Evolutionary conservation across 2,113 vertebrate genomes (phyloP).

Genomic region (Aphyosemion australe): DNA sequence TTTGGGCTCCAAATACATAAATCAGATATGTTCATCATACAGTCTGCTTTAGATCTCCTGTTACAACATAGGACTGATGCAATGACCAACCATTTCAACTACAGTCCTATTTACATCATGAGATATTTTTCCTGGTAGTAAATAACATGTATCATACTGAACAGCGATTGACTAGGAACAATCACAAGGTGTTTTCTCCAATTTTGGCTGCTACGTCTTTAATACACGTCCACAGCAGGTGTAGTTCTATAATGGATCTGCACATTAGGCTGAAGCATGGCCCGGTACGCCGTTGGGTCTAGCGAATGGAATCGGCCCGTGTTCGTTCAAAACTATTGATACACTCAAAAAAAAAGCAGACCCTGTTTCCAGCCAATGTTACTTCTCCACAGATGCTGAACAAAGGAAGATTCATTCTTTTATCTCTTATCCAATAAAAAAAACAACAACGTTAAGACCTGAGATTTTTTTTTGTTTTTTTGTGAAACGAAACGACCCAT

Average conservation of each 20-base stretch:
- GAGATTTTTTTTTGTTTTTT: slow-evolving; percentile 75
- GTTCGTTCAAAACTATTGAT: slow-evolving; percentile 10
- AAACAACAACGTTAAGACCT: slow-evolving; percentile 69
- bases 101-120: slow-evolving; percentile 68
- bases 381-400: slow-evolving; percentile 48
- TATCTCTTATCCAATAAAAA: slow-evolving; percentile 15
- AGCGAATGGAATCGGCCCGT: slow-evolving; percentile 26
- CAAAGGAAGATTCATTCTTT: slow-evolving; percentile 32
- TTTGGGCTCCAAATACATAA: slow-evolving; percentile 74
- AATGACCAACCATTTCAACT: slow-evolving; percentile 51
- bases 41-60: slow-evolving; percentile 65
- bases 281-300: slow-evolving; percentile 21
- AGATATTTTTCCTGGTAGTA: slow-evolving; percentile 60
- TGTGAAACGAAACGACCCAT: slow-evolving; percentile 88
- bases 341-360: slow-evolving; percentile 50
- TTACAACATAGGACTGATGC: slow-evolving; percentile 64
- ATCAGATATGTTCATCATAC: slow-evolving; percentile 61
- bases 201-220: slow-evolving; percentile 57
- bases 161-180: slow-evolving; percentile 63
- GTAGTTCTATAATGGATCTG: slow-evolving; percentile 54
- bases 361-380: background rate
- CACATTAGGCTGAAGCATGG: slow-evolving; percentile 19
- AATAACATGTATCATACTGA: slow-evolving; percentile 67
- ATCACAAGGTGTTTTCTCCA: slow-evolving; percentile 61
- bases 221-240: slow-evolving; percentile 72